Conservation (phyloP, 2,797 vertebrate genomes). For the Oreonectes daqikongensis region DNA sequence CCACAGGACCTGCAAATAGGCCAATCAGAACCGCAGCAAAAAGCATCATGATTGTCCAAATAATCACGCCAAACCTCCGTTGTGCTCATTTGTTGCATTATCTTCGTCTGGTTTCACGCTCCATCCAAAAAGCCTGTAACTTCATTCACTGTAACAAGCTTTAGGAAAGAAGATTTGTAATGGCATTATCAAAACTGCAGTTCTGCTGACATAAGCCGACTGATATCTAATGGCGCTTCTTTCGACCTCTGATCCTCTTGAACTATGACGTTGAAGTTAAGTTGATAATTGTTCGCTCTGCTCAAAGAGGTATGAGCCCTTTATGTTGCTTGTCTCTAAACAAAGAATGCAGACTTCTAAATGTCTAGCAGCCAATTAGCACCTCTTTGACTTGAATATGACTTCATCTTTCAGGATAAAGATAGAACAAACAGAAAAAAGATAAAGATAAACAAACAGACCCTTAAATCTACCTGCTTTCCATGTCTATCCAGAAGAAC, state of each 20-base stretch:
- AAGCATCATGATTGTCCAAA: not conserved
- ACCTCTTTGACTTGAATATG: constrained; percentile 33
- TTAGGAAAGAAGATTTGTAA: constrained; percentile 33
- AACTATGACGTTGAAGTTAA: not conserved
- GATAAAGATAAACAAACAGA: too few relatives aligned
- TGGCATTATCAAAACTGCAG: constrained; percentile 22
- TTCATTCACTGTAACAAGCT: constrained; percentile 18
- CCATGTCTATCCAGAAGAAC: not conserved
- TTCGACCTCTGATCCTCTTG: not conserved
- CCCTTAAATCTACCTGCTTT: not conserved
- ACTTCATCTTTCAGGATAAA: constrained; percentile 25
- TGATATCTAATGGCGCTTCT: not conserved
- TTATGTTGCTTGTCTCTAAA: constrained; percentile 34
- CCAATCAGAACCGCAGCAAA: not conserved
- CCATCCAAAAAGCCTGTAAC: not conserved
- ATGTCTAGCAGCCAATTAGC: constrained; percentile 44
- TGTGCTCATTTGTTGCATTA: not conserved
- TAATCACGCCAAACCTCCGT: not conserved
- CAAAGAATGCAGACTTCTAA: constrained; percentile 13
- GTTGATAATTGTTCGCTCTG: constrained; percentile 16
- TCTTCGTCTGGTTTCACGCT: not conserved
- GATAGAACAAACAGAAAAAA: not conserved
- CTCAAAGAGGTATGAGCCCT: constrained; percentile 16
- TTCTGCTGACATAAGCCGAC: constrained; percentile 10
- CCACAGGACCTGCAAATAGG: constrained; percentile 2